Evolutionary conservation across 2,888 invertebrate species (phyloP), one percentile per base, ranked within the genome.

Genomic region (Cephus rjabovi): DNA sequence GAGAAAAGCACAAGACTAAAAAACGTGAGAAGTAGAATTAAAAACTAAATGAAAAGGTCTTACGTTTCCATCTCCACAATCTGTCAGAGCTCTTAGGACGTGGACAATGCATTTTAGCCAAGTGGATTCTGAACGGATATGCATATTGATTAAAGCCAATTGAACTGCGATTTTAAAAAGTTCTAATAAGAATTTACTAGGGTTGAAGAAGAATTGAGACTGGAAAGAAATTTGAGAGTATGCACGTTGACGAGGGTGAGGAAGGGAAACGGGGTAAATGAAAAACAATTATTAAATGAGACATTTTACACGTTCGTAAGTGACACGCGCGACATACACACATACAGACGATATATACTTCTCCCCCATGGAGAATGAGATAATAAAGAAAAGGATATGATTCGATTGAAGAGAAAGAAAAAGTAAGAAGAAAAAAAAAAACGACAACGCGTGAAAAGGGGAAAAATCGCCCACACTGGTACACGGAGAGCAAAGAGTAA

Each of bases 401-500:
- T 40, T 40, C 0, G 9, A 0, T 56, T 23, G 56, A 56, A 23
- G 9, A 23, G 56, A 23, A 56, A 56, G 40, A 56, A 23, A 74
- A 69, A 75, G 33, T 2, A 15, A 40, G 40, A 1, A 6, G 0
- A 40, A 6, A 1, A 0, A 40, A 30, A 6, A 15, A 40, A 15
- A 23, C 1, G 0, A 56, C 35, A 56, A 84, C 15, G 56, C 9
- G 15, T 23, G 23, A 23, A 23, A 56, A 23, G 15, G 56, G 40
- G 23, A 9, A 56, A 12, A 81, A 82, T 79, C 81, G 81, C 84
- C 83, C 83, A 79, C 82, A 81, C 83, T 69, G 37, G 80, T 79
- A 78, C 34, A 23, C 56, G 9, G 23, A 56, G 74, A 81, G 80
- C 84, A 85, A 84, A 85, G 81, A 83, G 82, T 86, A 86, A 15